A percentile compares a stretch with the other conserved stretches of the same genome.
These are phyloP conservation scores for Nemotelus nigrinus DNA, from an alignment of 2,888 invertebrate species.

Conservation along the genomic window DNA sequence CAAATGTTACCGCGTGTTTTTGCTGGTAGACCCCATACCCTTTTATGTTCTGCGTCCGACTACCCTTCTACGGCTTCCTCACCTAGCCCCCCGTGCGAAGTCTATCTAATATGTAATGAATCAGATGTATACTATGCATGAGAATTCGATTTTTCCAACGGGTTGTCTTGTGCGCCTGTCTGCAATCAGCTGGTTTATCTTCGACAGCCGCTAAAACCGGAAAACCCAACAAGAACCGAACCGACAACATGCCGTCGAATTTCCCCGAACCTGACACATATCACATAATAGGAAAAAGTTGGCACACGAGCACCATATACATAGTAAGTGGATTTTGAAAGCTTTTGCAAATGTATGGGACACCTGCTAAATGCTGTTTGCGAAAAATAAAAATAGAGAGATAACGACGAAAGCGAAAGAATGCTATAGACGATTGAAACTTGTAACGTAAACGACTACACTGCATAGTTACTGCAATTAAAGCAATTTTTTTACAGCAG, in stretches of 20 bases:
- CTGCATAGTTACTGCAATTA: constrained; percentile 5
- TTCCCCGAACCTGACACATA: no score
- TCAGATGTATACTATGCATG: background rate
- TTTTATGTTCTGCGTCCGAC: no score
- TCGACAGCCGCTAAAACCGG: constrained; percentile 31
- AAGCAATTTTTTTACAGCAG: background rate
- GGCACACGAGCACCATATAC: no score
- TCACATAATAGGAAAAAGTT: no score
- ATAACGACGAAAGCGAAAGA: no score
- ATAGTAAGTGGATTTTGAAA: no score
- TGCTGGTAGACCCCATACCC: no score
- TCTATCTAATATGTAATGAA: background rate
- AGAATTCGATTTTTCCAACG: constrained; percentile 27
- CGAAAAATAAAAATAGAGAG: no score
- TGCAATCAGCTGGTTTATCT: constrained; percentile 38
- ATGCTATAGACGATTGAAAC: background rate
- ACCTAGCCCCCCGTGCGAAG: background rate
- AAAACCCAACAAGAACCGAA: constrained; percentile 11
- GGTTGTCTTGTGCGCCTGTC: constrained; percentile 17
- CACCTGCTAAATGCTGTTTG: no score
- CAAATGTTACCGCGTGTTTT: constrained; percentile 8
- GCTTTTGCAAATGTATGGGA: no score
- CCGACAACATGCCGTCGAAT: background rate
- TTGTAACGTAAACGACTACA: background rate
- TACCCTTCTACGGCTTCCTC: background rate